Evolutionary conservation across 2,888 invertebrate genomes (phyloP).

Genomic region (Eurois occulta): DNA sequence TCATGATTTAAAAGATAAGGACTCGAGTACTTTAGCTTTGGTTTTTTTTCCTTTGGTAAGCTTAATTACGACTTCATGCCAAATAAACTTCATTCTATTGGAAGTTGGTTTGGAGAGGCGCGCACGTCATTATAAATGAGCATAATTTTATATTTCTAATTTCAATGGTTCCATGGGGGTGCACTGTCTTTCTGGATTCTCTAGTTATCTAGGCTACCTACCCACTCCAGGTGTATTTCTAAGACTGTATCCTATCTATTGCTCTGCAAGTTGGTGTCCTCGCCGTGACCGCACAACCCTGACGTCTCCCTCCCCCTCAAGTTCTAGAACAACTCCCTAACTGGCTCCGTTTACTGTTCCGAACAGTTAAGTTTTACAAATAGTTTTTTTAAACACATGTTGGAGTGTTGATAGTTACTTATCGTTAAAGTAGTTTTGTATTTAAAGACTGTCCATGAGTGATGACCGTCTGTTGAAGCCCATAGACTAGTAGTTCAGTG

Average conservation of each 20-base stretch:
- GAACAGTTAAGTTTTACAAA: neutral
- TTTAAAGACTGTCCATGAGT: neutral
- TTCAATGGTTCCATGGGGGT: neutral
- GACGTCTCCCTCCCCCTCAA: neutral
- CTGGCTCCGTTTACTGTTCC: neutral
- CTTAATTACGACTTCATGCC: neutral
- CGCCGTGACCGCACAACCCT: neutral
- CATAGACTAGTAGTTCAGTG: neutral
- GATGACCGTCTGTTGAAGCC: neutral
- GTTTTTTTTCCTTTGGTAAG: conserved; percentile 1
- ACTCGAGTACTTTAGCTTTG: neutral
- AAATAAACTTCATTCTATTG: neutral
- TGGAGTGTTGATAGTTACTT: neutral
- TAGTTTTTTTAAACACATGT: neutral
- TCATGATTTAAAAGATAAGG: conserved; percentile 24
- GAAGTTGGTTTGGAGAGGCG: neutral
- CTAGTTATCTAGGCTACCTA: neutral
- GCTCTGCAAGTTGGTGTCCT: neutral
- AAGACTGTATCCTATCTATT: neutral
- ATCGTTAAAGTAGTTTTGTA: neutral
- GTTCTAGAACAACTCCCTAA: neutral
- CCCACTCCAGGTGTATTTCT: neutral
- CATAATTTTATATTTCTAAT: neutral
- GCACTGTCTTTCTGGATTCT: neutral
- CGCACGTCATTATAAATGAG: neutral